Percentiles rank a stretch among this genome's conserved stretches.
phyloP scores from a whole-genome alignment of 2,888 invertebrate genomes.

The Octonoba sinensis region DNA sequence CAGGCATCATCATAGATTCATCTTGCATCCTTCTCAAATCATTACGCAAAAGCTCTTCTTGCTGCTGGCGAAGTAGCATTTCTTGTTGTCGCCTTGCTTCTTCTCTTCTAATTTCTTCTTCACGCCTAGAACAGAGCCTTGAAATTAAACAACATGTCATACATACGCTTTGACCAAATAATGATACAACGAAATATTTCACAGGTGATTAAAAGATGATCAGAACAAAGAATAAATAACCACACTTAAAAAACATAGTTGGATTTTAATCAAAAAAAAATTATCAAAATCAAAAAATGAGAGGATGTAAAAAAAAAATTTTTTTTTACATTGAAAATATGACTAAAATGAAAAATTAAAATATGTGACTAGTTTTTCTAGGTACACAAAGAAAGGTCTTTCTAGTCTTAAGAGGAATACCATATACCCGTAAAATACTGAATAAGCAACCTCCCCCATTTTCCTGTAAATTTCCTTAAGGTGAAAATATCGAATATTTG shows the following conservation, averaged over 20 bases:
- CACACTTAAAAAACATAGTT: neutral
- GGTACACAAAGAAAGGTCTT: too few species aligned
- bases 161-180: neutral
- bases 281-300: too few species aligned
- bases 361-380: too few species aligned
- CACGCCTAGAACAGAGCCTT: slow-evolving; percentile 38
- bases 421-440: too few species aligned
- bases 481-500: too few species aligned
- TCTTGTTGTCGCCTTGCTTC: slow-evolving; percentile 66
- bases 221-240: neutral
- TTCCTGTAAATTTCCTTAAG: too few species aligned
- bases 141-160: neutral
- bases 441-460: too few species aligned
- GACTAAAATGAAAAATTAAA: too few species aligned
- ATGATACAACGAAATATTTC: neutral
- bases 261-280: neutral
- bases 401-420: too few species aligned
- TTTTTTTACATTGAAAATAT: too few species aligned
- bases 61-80: slow-evolving; percentile 65
- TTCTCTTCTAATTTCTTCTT: slow-evolving; percentile 65
- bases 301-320: too few species aligned
- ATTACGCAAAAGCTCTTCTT: slow-evolving; percentile 66
- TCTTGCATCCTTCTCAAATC: slow-evolving; percentile 57
- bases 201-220: neutral
- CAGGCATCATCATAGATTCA: slow-evolving; percentile 57